These are phyloP conservation scores for Oostethus manadensis DNA, from an alignment of 2,113 vertebrate species.

Conservation along the genomic window DNA sequence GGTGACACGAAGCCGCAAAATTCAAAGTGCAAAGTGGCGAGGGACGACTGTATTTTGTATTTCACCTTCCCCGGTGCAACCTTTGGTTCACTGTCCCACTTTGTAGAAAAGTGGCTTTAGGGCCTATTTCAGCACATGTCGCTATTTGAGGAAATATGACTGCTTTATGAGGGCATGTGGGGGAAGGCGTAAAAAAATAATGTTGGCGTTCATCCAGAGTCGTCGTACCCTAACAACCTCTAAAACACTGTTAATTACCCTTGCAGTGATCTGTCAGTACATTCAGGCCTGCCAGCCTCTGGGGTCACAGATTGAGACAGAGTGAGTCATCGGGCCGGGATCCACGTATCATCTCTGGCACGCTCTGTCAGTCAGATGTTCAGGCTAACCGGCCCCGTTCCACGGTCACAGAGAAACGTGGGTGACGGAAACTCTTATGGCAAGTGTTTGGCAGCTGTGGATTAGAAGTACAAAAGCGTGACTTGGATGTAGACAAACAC, in stretches of 20 bases:
- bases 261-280: neutral
- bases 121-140: neutral
- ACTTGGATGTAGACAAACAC: neutral
- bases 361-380: constrained; percentile 2
- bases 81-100: too few species aligned
- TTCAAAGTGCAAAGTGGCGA: too few species aligned
- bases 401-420: neutral
- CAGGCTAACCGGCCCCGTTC: neutral
- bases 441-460: neutral
- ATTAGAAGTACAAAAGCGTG: neutral
- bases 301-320: neutral
- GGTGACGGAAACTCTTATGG: neutral
- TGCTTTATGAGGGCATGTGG: neutral
- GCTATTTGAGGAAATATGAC: neutral
- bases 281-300: neutral
- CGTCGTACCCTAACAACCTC: neutral
- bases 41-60: too few species aligned
- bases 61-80: too few species aligned
- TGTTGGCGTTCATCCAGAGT: neutral
- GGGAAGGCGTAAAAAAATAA: neutral
- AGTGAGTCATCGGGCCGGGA: neutral
- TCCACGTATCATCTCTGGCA: neutral
- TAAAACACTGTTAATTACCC: constrained; percentile 1
- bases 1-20: too few species aligned
- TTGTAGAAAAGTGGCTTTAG: too few species aligned